These are phyloP conservation scores for Iguana delicatissima DNA, from an alignment of 2,797 vertebrate species.

Conservation along the genomic window DNA sequence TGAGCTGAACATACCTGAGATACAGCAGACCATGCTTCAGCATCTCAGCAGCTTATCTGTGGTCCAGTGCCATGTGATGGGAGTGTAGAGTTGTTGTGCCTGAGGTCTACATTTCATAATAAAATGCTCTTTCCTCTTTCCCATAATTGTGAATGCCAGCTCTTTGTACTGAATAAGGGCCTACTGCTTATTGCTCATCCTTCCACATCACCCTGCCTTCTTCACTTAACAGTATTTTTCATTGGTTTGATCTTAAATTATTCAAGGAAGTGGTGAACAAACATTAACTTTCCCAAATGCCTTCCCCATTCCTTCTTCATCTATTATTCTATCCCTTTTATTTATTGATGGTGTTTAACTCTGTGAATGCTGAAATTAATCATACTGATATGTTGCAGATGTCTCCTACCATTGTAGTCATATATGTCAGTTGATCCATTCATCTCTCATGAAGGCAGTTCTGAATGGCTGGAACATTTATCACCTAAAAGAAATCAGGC, in stretches of 20 bases:
- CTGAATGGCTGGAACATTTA: constrained; percentile 19
- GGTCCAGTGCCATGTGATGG: background rate
- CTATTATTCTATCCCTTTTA: constrained; percentile 47
- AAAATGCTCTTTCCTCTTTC: constrained; percentile 21
- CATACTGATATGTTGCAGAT: constrained; percentile 24
- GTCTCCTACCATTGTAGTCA: constrained; percentile 30
- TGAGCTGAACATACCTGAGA: background rate
- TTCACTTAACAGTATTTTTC: constrained; percentile 41
- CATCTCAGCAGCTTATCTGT: background rate
- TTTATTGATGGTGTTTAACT: constrained; percentile 40
- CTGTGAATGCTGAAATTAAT: constrained; percentile 35
- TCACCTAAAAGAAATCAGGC: constrained; percentile 10
- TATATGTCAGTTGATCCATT: constrained; percentile 32
- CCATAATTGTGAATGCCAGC: constrained; percentile 39
- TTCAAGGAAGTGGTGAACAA: constrained; percentile 56
- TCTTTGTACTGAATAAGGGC: constrained; percentile 30
- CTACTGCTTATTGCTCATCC: constrained; percentile 40
- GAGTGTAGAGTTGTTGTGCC: background rate
- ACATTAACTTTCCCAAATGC: constrained; percentile 36
- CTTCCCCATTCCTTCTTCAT: constrained; percentile 2
- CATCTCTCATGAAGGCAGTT: constrained; percentile 26
- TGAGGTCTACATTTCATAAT: constrained; percentile 12
- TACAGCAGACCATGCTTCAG: background rate
- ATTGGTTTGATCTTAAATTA: constrained; percentile 46
- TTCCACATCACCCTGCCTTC: constrained; percentile 34